phyloP scores from a whole-genome alignment of 2,113 vertebrate genomes.

The Hippocampus abdominalis region DNA sequence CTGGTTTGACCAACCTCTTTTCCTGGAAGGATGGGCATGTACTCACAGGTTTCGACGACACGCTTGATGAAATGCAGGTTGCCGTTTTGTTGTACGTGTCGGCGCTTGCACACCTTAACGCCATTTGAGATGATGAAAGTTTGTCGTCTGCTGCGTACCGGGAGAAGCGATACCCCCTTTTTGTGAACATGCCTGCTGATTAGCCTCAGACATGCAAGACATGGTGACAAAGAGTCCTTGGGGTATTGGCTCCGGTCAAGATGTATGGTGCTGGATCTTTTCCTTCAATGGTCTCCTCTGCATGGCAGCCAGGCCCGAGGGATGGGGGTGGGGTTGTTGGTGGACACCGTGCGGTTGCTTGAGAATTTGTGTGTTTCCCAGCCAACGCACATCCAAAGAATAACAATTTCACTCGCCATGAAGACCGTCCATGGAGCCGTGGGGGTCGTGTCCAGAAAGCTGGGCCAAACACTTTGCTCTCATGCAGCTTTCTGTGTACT shows the following conservation, averaged over 20 bases:
- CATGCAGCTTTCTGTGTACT: slow-evolving; percentile 63
- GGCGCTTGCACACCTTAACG: background rate
- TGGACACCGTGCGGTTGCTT: slow-evolving; percentile 66
- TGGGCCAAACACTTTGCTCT: slow-evolving; percentile 63
- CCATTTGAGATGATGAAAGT: background rate
- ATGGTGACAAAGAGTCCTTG: slow-evolving; percentile 41
- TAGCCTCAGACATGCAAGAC: slow-evolving; percentile 30
- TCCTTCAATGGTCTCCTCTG: slow-evolving; percentile 59
- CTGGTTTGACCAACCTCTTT: slow-evolving; percentile 48
- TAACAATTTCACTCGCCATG: slow-evolving; percentile 72
- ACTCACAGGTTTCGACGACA: slow-evolving; percentile 28
- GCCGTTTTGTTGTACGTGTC: slow-evolving; percentile 5
- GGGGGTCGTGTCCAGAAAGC: slow-evolving; percentile 58
- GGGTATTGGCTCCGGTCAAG: slow-evolving; percentile 56
- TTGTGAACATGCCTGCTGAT: slow-evolving; percentile 27
- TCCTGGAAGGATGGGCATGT: slow-evolving; percentile 22
- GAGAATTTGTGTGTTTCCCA: slow-evolving; percentile 74
- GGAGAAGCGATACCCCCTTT: slow-evolving; percentile 18
- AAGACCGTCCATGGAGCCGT: slow-evolving; percentile 67
- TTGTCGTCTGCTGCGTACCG: background rate
- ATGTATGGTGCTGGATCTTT: slow-evolving; percentile 53
- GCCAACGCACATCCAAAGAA: slow-evolving; percentile 73
- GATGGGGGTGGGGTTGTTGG: slow-evolving; percentile 12
- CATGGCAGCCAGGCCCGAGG: slow-evolving; percentile 62
- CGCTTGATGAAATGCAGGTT: background rate